Evolutionary conservation across 53 echinoderm and acorn worm species (phyloP).

Genomic region (Antedon mediterranea): DNA sequence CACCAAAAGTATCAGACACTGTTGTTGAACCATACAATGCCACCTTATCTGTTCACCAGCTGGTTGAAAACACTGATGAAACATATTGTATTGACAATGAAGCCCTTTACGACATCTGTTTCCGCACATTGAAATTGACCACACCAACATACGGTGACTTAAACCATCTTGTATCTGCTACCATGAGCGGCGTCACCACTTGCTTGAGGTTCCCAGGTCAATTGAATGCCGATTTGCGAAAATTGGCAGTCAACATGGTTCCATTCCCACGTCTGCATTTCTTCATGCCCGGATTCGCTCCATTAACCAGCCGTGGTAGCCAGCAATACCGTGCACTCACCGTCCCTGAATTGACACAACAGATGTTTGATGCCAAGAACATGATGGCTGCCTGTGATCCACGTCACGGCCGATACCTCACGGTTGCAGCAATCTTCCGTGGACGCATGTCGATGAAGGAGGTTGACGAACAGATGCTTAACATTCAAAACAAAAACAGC

Average conservation of each 20-base stretch:
- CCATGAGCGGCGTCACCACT: too few relatives aligned
- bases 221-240: too few relatives aligned
- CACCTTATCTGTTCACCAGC: conserved; percentile 83
- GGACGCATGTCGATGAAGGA: conserved; percentile 99
- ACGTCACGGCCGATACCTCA: conserved; percentile 91
- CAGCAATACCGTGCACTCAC: too few relatives aligned
- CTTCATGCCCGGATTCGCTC: conserved; percentile 96
- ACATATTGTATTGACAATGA: too few relatives aligned
- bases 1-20: too few relatives aligned
- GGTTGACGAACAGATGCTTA: too few relatives aligned
- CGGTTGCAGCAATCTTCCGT: conserved; percentile 90
- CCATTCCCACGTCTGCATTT: too few relatives aligned
- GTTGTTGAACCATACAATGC: too few relatives aligned
- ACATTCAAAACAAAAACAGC: conserved; percentile 76
- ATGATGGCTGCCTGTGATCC: conserved; percentile 99
- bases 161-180: too few relatives aligned
- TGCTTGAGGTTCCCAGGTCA: conserved; percentile 73
- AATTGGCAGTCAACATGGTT: conserved; percentile 90
- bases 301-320: conserved; percentile 90
- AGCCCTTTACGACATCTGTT: too few relatives aligned
- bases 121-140: conserved; percentile 71
- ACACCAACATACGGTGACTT: too few relatives aligned
- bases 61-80: conserved; percentile 67
- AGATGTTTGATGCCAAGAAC: conserved; percentile 98
- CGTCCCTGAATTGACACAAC: conserved; percentile 91